Evolutionary conservation across 2,888 invertebrate genomes (phyloP).

Genomic region (Platerodrilus igneus): DNA sequence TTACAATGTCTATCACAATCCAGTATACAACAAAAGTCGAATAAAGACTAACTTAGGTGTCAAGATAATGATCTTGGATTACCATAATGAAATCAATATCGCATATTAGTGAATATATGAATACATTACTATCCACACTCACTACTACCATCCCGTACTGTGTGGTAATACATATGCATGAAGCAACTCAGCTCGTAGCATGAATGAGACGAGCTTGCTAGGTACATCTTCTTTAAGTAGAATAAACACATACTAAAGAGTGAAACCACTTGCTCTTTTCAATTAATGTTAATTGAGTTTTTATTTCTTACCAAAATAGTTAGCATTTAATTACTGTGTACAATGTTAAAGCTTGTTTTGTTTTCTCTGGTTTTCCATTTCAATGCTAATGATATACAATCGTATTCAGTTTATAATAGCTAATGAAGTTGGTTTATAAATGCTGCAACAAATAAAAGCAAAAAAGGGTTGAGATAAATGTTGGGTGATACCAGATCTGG

Average conservation of each 20-base stretch:
- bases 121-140: conserved; percentile 40
- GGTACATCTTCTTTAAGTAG: conserved; percentile 36
- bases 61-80: conserved; percentile 47
- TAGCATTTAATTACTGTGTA: too few species aligned
- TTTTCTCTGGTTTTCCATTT: too few species aligned
- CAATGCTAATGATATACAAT: too few species aligned
- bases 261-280: conserved; percentile 26
- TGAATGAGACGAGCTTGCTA: conserved; percentile 33
- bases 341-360: too few species aligned
- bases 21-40: conserved; percentile 28
- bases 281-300: conserved; percentile 14
- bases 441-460: too few species aligned
- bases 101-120: conserved; percentile 48
- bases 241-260: conserved; percentile 28
- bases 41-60: conserved; percentile 45
- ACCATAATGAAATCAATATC: conserved; percentile 49
- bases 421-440: too few species aligned
- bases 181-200: conserved; percentile 25
- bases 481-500: too few species aligned
- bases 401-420: too few species aligned
- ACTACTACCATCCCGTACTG: conserved; percentile 29
- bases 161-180: conserved; percentile 35
- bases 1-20: conserved; percentile 30
- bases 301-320: too few species aligned
- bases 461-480: too few species aligned